These are phyloP conservation scores for Cheirogaleus medius DNA, from an alignment of 2,113 vertebrate species.

Conservation along the genomic window DNA sequence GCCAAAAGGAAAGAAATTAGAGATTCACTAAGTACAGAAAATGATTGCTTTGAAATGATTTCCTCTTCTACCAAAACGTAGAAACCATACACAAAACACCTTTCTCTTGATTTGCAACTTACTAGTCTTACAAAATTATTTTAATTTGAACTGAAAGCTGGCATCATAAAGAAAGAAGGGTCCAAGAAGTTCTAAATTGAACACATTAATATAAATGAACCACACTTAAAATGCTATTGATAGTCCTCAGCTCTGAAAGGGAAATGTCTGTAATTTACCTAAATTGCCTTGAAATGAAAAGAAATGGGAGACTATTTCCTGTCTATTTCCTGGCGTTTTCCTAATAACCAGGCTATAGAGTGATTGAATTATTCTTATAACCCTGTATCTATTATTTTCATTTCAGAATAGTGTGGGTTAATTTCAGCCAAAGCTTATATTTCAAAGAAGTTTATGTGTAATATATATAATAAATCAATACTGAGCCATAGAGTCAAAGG, in stretches of 20 bases:
- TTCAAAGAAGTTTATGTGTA: slow-evolving; percentile 9
- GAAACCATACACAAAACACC: slow-evolving; percentile 34
- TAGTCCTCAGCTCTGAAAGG: slow-evolving; percentile 50
- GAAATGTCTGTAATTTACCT: slow-evolving; percentile 68
- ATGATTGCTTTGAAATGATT: slow-evolving; percentile 57
- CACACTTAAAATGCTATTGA: slow-evolving; percentile 44
- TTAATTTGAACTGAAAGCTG: slow-evolving; percentile 56
- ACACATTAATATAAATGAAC: slow-evolving; percentile 57
- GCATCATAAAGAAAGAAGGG: slow-evolving; percentile 51
- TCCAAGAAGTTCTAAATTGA: slow-evolving; percentile 50
- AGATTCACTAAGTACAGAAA: slow-evolving; percentile 45
- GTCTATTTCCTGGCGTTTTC: slow-evolving; percentile 49
- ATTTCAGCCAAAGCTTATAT: slow-evolving; percentile 47
- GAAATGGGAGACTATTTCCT: slow-evolving; percentile 57
- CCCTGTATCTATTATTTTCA: slow-evolving; percentile 21
- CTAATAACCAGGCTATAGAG: slow-evolving; percentile 48
- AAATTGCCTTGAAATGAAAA: slow-evolving; percentile 65
- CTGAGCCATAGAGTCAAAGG: background rate
- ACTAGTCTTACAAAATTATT: slow-evolving; percentile 42
- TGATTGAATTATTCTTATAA: slow-evolving; percentile 44
- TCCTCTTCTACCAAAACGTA: slow-evolving; percentile 35
- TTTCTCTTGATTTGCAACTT: slow-evolving; percentile 50
- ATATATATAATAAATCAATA: slow-evolving; percentile 19
- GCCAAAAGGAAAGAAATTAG: slow-evolving; percentile 46
- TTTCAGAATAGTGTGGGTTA: slow-evolving; percentile 40